Evolutionary conservation across 2,113 vertebrate species (phyloP).

Genomic region (Canis aureus): DNA sequence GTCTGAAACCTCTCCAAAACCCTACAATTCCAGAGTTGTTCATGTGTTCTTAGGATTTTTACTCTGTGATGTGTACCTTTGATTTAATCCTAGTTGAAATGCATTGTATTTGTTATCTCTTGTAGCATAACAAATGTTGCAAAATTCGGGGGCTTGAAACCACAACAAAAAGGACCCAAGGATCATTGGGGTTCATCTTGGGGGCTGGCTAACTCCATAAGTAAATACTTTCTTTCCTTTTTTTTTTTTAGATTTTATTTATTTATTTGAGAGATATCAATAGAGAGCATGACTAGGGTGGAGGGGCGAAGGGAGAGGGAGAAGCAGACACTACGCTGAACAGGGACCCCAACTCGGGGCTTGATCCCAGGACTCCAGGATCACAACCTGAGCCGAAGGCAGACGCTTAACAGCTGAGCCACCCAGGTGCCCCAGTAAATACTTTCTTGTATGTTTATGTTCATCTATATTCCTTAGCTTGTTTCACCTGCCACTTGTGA

Average conservation of each 20-base stretch:
- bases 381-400: too few species aligned
- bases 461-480: neutral
- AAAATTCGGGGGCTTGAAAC: neutral
- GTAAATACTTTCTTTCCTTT: neutral
- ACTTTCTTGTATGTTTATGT: neutral
- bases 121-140: neutral
- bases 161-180: neutral
- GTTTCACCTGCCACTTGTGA: conserved; percentile 13
- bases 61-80: neutral
- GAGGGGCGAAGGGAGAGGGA: too few species aligned
- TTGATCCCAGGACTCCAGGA: too few species aligned
- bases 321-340: too few species aligned
- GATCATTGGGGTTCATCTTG: neutral
- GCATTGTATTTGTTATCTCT: neutral
- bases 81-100: neutral
- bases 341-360: too few species aligned
- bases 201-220: neutral
- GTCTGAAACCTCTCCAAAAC: neutral
- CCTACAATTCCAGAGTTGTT: neutral
- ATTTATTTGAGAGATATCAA: too few species aligned
- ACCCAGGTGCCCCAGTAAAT: neutral
- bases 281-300: too few species aligned
- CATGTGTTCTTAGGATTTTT: neutral
- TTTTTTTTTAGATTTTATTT: too few species aligned
- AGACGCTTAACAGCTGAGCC: too few species aligned